Percentiles rank a stretch among this genome's conserved stretches.
Evolutionary conservation across 2,113 vertebrate species (phyloP).

Genomic region (Lophotis ruficrista): DNA sequence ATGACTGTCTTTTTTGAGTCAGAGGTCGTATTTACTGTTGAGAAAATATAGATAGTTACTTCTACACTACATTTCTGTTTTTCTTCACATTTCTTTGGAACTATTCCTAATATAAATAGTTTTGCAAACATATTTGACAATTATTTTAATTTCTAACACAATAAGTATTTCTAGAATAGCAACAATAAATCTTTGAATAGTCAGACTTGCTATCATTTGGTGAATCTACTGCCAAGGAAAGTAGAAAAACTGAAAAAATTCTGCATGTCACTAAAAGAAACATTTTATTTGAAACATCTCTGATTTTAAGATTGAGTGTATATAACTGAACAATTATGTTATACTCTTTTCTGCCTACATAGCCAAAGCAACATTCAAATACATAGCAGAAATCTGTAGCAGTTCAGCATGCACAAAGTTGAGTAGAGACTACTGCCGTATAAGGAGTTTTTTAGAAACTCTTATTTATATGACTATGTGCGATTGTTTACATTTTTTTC

Average conservation of each 20-base stretch:
- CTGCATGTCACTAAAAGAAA: background rate
- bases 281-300: background rate
- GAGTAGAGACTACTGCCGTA: background rate
- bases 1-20: background rate
- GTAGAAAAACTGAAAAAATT: background rate
- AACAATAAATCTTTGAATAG: background rate
- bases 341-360: background rate
- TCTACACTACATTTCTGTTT: background rate
- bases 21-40: background rate
- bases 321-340: background rate
- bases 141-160: background rate
- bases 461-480: background rate
- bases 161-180: background rate
- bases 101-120: background rate
- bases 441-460: background rate
- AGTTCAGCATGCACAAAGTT: background rate
- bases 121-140: background rate
- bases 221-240: background rate
- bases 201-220: background rate
- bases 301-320: background rate
- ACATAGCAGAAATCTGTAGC: background rate
- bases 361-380: background rate
- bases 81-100: background rate
- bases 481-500: background rate
- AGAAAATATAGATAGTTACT: background rate